A percentile compares a stretch with the other conserved stretches of the same genome.
Evolutionary conservation across 1,140 invertebrate genomes (phyloP).

Genomic region (Leptopilina boulardi): DNA sequence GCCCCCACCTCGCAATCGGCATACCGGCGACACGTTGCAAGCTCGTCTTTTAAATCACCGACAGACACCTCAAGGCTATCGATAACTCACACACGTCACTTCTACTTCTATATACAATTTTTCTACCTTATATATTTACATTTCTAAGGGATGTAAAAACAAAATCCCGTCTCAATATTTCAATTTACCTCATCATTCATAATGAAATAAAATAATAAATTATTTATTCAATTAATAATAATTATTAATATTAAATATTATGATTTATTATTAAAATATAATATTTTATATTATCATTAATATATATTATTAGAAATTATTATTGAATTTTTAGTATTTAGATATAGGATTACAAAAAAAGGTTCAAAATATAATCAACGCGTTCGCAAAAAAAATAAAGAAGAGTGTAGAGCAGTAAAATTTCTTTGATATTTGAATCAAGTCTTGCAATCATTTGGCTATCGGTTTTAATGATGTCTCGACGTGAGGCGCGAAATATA

Average conservation of each 20-base stretch:
- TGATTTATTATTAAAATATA: too few species aligned
- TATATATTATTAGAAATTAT: too few species aligned
- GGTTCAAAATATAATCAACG: too few species aligned
- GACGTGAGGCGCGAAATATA: constrained; percentile 74
- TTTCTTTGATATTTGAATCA: neutral
- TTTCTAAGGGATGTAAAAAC: neutral
- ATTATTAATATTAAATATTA: too few species aligned
- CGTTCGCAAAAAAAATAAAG: too few species aligned
- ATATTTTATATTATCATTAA: too few species aligned
- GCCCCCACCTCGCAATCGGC: constrained; percentile 61
- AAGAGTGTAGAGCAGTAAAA: neutral
- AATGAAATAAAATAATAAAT: too few species aligned
- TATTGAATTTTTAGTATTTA: too few species aligned
- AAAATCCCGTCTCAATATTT: too few species aligned
- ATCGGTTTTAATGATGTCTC: constrained; percentile 61
- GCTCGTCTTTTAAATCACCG: constrained; percentile 71
- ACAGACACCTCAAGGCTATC: constrained; percentile 72
- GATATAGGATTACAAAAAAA: too few species aligned
- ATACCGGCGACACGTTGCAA: constrained; percentile 69
- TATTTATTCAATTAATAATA: too few species aligned
- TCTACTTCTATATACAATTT: constrained; percentile 45
- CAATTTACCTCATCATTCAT: too few species aligned
- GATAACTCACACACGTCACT: constrained; percentile 67
- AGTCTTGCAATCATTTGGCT: neutral
- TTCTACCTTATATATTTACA: neutral